Evolutionary conservation across 2,888 invertebrate genomes (phyloP), one percentile per base, ranked within the genome.

Genomic region (Mesorhabditis sp.): DNA sequence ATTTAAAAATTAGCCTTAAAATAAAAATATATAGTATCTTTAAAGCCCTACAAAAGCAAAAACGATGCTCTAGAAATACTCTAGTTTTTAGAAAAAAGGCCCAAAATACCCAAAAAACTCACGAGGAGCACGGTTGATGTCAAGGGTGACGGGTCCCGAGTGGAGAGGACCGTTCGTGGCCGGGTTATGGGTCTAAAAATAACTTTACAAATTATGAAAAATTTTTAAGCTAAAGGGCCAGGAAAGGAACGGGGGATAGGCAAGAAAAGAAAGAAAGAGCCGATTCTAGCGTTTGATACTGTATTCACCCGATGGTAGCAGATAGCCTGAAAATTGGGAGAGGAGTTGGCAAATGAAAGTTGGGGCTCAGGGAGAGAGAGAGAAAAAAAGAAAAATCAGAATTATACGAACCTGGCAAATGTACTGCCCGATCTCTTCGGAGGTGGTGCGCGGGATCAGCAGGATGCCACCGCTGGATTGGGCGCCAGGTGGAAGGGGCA

Each of bases 401-500:
- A 50, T 13, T n/a, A 50, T 50, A 13, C n/a, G 10, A 2, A 50
- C 58, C 58, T 50, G 58, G 66, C 72, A 72, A 15, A 72, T 45
- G 58, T 72, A 72, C 45, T 45, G 63, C 43, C 70, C 70, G 43
- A 45, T n/a, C 10, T 66, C 70, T 45, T 67, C 71, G 43, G 65
- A 73, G 28, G 67, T 67, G 43, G 78, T 71, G 13, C 74, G 62
- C 50, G 76, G 72, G 62, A 78, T 73, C 67, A 76, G 75, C 15
- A 80, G 75, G 61, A 78, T 77, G 69, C 80, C 80, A 65, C 77
- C 74, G 61, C 77, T 75, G 63, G 78, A 73, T 69, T 77, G 76
- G 5, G 72, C 78, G 66, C 80, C 77, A 61, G 44, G 62, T 58
- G 78, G 80, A 45, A 80, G 72, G 58, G 73, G 69, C 44, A 66